Percentiles rank a stretch among this genome's conserved stretches.
phyloP scores from a whole-genome alignment of 2,888 invertebrate species.

The Callyntrura sp. region DNA sequence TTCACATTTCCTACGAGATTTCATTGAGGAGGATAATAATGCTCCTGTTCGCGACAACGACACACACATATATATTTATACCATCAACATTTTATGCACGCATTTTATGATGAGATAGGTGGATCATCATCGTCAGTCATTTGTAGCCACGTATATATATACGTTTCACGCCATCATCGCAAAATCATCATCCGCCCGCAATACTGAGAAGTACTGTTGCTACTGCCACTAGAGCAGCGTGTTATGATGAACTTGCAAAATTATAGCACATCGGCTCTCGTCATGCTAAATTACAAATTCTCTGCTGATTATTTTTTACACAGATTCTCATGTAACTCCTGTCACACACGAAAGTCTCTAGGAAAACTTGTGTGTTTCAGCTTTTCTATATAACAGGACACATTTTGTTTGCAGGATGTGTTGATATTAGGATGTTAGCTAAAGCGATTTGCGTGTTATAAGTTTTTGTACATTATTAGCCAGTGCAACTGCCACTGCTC shows the following conservation, averaged over 20 bases:
- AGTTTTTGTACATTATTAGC: conserved; percentile 20
- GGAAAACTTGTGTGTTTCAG: not conserved
- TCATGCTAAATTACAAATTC: conserved; percentile 58
- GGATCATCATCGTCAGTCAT: conserved; percentile 2
- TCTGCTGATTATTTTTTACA: conserved; percentile 16
- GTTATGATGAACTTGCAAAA: conserved; percentile 20
- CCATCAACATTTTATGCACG: conserved; percentile 13
- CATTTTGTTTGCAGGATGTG: not conserved
- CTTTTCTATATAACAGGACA: not conserved
- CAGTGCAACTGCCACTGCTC: conserved; percentile 52
- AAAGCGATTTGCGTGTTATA: not conserved
- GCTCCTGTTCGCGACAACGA: conserved; percentile 7
- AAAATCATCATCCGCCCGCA: not conserved
- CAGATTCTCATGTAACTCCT: conserved; percentile 3
- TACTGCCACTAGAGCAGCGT: not conserved
- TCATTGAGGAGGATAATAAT: not conserved
- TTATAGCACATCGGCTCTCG: conserved; percentile 28
- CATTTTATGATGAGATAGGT: not conserved
- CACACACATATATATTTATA: not conserved
- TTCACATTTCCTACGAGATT: conserved; percentile 23
- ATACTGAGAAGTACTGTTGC: not conserved
- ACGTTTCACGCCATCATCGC: not conserved
- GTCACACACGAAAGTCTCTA: not conserved
- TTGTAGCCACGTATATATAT: not conserved
- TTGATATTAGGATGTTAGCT: not conserved